phyloP scores from a whole-genome alignment of 2,113 vertebrate genomes.

The Chinchilla lanigera region DNA sequence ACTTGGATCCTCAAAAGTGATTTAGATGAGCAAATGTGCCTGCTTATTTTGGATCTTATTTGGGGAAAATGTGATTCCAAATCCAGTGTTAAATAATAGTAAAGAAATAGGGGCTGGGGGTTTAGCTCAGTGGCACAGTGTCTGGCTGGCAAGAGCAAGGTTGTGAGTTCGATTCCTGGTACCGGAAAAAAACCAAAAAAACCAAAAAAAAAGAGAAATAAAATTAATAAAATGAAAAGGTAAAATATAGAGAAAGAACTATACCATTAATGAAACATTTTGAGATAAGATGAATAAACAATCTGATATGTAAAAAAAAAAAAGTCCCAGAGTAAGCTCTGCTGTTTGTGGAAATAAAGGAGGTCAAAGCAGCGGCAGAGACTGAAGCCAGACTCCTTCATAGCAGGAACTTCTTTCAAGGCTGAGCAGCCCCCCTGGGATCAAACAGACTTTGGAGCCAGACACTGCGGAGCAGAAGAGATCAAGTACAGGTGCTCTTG shows the following conservation, averaged over 20 bases:
- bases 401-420: not conserved
- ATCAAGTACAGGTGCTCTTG: not conserved
- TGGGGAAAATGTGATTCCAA: not conserved
- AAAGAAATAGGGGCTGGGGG: too few relatives aligned
- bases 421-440: not conserved
- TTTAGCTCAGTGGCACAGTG: too few relatives aligned
- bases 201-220: too few relatives aligned
- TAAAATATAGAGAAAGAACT: not conserved
- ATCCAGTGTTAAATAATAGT: not conserved
- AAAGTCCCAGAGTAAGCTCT: not conserved
- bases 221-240: not conserved
- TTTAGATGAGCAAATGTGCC: not conserved
- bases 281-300: not conserved
- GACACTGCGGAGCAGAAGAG: not conserved
- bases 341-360: not conserved
- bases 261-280: not conserved
- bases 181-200: too few relatives aligned
- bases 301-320: not conserved
- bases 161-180: too few relatives aligned
- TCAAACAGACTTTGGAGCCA: not conserved
- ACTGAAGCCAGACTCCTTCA: not conserved
- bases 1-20: not conserved
- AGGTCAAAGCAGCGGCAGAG: not conserved
- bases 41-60: not conserved
- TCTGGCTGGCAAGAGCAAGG: too few relatives aligned